A percentile compares a stretch with the other conserved stretches of the same genome.
Conservation (phyloP, 2,888 invertebrate species). For the Cactoblastis cactorum region DNA sequence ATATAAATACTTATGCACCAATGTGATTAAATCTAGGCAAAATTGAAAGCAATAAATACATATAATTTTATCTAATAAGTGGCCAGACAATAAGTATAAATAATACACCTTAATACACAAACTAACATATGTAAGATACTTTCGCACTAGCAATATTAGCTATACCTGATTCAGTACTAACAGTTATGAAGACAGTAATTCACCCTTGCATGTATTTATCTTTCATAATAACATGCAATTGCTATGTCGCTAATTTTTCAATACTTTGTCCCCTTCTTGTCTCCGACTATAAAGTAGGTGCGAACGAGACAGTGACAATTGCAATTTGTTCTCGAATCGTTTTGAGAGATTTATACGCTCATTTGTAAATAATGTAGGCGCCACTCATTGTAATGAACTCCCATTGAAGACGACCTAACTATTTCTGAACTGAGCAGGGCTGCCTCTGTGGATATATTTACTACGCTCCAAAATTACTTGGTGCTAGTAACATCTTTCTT, state of each 20-base stretch:
- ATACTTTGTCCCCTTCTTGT: conserved; percentile 21
- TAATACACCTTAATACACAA: too few relatives aligned
- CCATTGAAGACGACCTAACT: conserved; percentile 65
- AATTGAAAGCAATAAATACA: too few relatives aligned
- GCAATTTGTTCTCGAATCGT: conserved; percentile 54
- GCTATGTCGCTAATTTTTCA: conserved; percentile 26
- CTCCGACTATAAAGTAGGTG: conserved; percentile 1
- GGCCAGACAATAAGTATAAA: too few relatives aligned
- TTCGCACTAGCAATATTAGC: too few relatives aligned
- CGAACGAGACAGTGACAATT: conserved; percentile 26
- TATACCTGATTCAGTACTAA: neutral
- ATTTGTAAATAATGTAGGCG: conserved; percentile 76
- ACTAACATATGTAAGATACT: too few relatives aligned
- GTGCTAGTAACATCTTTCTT: too few relatives aligned
- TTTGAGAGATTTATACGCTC: conserved; percentile 68
- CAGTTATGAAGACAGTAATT: conserved; percentile 23
- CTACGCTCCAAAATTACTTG: too few relatives aligned
- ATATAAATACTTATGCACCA: too few relatives aligned
- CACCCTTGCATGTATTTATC: conserved; percentile 21
- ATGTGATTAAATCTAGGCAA: too few relatives aligned
- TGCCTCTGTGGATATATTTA: conserved; percentile 27
- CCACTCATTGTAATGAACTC: conserved; percentile 71
- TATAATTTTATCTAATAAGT: too few relatives aligned
- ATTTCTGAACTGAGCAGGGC: conserved; percentile 43
- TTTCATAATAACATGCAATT: conserved; percentile 41